phyloP scores from a whole-genome alignment of 2,113 vertebrate genomes.

The Thalassarche chlororhynchos region DNA sequence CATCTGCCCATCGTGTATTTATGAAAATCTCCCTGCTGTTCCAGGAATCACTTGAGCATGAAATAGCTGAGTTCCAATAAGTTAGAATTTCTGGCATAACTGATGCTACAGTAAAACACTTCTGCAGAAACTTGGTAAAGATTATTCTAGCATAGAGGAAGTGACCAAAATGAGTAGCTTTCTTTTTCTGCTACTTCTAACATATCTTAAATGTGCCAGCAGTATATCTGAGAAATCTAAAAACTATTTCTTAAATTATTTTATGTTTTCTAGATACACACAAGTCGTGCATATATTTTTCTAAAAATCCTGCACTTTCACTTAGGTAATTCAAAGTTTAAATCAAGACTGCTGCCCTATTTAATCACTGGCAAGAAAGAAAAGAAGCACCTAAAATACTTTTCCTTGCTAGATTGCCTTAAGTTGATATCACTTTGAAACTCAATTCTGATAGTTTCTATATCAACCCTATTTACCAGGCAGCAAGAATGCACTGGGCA shows the following conservation, averaged over 20 bases:
- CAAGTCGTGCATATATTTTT: neutral
- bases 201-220: neutral
- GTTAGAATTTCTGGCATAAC: slow-evolving; percentile 4
- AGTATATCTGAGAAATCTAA: neutral
- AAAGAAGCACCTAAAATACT: neutral
- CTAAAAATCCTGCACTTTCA: neutral
- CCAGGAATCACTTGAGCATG: slow-evolving; percentile 10
- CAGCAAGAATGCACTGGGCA: neutral
- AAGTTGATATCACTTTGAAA: neutral
- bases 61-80: neutral
- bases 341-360: neutral
- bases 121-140: neutral
- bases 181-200: neutral
- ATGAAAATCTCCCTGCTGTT: slow-evolving; percentile 12
- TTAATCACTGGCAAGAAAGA: neutral
- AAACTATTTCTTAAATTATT: neutral
- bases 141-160: neutral
- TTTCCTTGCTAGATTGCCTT: neutral
- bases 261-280: neutral
- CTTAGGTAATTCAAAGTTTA: neutral
- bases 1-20: slow-evolving; percentile 14
- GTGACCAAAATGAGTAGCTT: neutral
- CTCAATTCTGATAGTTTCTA: neutral
- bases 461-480: neutral
- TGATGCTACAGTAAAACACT: neutral